Conservation (phyloP, 1,140 invertebrate species). For the Magallana gigas region DNA sequence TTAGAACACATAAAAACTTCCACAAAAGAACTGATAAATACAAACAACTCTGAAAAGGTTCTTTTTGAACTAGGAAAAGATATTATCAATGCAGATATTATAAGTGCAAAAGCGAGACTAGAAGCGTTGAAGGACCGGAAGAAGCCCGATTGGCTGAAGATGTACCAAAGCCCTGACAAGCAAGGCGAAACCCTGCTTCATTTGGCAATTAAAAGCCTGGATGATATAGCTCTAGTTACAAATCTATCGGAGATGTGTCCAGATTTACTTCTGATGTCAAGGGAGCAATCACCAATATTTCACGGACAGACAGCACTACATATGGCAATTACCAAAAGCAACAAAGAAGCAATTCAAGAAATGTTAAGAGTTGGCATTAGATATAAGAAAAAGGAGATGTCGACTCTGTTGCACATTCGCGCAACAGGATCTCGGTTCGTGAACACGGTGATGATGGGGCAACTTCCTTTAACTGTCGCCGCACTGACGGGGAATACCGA, state of each 20-base stretch:
- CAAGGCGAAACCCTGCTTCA: slow-evolving; percentile 59
- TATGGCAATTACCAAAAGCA: slow-evolving; percentile 65
- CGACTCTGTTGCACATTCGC: slow-evolving; percentile 47
- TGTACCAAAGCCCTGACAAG: neutral
- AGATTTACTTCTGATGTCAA: slow-evolving; percentile 47
- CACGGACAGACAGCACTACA: slow-evolving; percentile 69
- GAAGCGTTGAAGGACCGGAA: too few species aligned
- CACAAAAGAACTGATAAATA: too few species aligned
- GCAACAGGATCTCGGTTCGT: slow-evolving; percentile 62
- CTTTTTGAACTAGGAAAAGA: too few species aligned
- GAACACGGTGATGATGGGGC: slow-evolving; percentile 69
- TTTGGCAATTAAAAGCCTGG: slow-evolving; percentile 49
- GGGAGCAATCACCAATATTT: slow-evolving; percentile 31
- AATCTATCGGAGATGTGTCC: slow-evolving; percentile 51
- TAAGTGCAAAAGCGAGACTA: too few species aligned
- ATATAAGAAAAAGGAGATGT: slow-evolving; percentile 21
- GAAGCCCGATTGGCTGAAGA: too few species aligned
- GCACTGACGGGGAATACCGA: slow-evolving; percentile 61
- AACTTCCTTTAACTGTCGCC: slow-evolving; percentile 64
- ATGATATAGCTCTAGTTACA: slow-evolving; percentile 43
- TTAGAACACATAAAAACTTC: too few species aligned
- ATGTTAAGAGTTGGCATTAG: slow-evolving; percentile 46
- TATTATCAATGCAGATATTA: too few species aligned
- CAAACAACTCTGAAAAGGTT: too few species aligned
- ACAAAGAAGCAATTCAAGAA: slow-evolving; percentile 49